Evolutionary conservation across 2,888 invertebrate species (phyloP), one percentile per base, ranked within the genome.

Genomic region (Calephelis perditalis): DNA sequence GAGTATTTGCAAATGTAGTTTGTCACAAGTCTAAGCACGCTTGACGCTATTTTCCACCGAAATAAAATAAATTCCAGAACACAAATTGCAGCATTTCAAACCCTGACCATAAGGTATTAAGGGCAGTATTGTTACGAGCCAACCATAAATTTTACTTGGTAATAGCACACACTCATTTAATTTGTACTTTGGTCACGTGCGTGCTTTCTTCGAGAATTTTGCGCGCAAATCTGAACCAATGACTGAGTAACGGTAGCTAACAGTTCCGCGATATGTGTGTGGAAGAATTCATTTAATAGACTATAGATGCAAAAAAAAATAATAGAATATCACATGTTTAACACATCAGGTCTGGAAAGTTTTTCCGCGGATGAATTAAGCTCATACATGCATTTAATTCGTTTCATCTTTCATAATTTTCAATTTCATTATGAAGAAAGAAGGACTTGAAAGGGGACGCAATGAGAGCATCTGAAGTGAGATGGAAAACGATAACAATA

Each of bases 171-270:
- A 81, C 76, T 77, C 79, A 73, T 76, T 68, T 69, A 68, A 75
- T 87, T 77, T 70, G 77, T 72, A 88, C 78, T 76, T 79, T 63
- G 73, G 81, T 86, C 89, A 88, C 87, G 89, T 78, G 79, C 81
- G 73, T 81, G 87, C 88, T 88, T 88, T 88, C 89, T 86, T 88
- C 82, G 81, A 78, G 81, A 75, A 83, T 86, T 86, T 89, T 83
- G 86, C 86, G 82, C 82, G 86, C 85, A 80, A 87, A 86, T 83
- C 82, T 80, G 77, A 80, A 76, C 72, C 69, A 80, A 77, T 73
- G 77, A 73, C 75, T 75, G 69, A 68, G 73, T 89, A 89, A 89
- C 89, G 89, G 89, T 86, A 82, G 77, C 77, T 75, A 76, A 73
- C 76, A 77, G 83, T 81, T 79, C 79, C 81, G 79, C 83, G 77